Evolutionary conservation across 1,140 invertebrate species (phyloP).

Genomic region (Trialeurodes vaporariorum): DNA sequence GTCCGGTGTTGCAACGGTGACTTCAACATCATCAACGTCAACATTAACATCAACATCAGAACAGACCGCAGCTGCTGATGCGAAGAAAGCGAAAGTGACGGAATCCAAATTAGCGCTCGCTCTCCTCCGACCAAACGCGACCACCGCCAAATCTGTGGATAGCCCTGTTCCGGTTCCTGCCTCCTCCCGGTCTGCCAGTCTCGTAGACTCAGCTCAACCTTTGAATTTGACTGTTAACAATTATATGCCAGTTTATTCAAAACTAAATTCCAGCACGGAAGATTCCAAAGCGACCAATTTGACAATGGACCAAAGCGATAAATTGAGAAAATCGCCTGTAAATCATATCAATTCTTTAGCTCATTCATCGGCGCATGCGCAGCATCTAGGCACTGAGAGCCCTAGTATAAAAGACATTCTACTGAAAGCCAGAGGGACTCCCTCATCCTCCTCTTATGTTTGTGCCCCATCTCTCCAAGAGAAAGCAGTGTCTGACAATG

Average conservation of each 20-base stretch:
- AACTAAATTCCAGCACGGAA: neutral
- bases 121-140: conserved; percentile 19
- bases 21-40: neutral
- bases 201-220: conserved; percentile 38
- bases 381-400: conserved; percentile 40
- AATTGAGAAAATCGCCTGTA: neutral
- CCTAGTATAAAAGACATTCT: conserved; percentile 76
- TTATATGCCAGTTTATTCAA: neutral
- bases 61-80: neutral
- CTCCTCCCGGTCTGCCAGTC: conserved; percentile 2
- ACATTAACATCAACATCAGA: neutral
- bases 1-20: neutral
- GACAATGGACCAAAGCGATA: conserved; percentile 5
- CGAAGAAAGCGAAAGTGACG: conserved; percentile 2
- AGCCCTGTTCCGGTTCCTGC: neutral
- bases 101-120: conserved; percentile 27
- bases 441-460: neutral
- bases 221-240: conserved; percentile 47
- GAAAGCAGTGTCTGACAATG: neutral
- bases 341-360: neutral
- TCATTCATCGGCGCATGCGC: neutral
- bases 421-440: conserved; percentile 45
- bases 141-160: neutral
- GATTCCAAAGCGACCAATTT: neutral
- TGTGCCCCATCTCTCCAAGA: neutral